These are phyloP conservation scores for Saccopteryx leptura DNA, from an alignment of 2,113 vertebrate genomes.

Conservation along the genomic window DNA sequence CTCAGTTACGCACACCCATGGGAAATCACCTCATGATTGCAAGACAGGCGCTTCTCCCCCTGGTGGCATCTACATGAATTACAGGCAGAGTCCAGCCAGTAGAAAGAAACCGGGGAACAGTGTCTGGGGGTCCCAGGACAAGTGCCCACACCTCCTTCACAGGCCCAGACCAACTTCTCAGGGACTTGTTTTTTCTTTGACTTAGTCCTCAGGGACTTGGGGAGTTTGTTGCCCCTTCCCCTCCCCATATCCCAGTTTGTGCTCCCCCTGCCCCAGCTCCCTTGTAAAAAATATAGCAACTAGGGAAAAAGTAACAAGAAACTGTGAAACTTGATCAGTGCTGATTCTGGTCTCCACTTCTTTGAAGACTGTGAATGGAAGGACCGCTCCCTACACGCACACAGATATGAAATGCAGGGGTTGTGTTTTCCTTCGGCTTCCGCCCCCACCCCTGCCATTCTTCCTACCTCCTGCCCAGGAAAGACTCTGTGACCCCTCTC, in stretches of 20 bases:
- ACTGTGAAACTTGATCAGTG: background rate
- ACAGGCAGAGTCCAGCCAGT: conserved; percentile 18
- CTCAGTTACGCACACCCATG: background rate
- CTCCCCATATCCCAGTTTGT: background rate
- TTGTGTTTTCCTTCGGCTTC: background rate
- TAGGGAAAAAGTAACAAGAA: background rate
- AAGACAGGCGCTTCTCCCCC: conserved; percentile 46
- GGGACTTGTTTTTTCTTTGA: background rate
- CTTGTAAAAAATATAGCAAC: background rate
- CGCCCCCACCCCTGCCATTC: background rate
- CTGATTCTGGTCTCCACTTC: background rate
- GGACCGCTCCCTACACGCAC: accelerated
- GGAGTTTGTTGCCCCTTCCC: too few relatives aligned
- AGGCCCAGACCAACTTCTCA: background rate
- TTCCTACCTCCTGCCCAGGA: background rate
- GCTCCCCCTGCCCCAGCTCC: background rate
- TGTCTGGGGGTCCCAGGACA: background rate
- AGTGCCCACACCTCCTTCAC: background rate
- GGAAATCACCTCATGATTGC: background rate
- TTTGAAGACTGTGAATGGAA: background rate
- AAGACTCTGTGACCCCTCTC: background rate
- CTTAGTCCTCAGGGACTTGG: background rate
- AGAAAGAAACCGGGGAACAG: background rate
- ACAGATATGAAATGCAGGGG: background rate
- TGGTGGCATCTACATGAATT: conserved; percentile 56